Percentiles rank a stretch among this genome's conserved stretches.
phyloP scores from a whole-genome alignment of 2,888 invertebrate genomes.

The Trimorus sp. region DNA sequence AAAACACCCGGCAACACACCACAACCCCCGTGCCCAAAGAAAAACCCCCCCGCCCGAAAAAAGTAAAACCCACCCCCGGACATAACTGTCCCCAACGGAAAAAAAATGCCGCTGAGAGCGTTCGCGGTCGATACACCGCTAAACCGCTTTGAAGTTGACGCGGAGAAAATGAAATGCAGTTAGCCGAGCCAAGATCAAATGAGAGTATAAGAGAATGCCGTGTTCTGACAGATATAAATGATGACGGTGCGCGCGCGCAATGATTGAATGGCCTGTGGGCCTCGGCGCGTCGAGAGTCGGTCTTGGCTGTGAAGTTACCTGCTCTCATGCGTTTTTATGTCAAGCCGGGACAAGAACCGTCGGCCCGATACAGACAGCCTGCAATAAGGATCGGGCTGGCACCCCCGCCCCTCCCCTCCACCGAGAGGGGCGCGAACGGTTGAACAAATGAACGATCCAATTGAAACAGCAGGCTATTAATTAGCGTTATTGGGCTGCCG shows the following conservation, averaged over 20 bases:
- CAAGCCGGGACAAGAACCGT: conserved; percentile 61
- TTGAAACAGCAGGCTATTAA: conserved; percentile 75
- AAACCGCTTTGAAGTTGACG: conserved; percentile 56
- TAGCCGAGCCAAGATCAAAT: conserved; percentile 56
- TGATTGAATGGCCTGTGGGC: conserved; percentile 74
- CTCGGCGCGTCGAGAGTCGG: conserved; percentile 65
- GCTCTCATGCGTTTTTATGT: conserved; percentile 68
- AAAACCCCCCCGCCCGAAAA: too few relatives aligned
- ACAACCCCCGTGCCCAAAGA: too few relatives aligned
- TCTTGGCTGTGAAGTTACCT: conserved; percentile 63
- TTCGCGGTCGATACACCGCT: conserved; percentile 30
- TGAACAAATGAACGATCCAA: conserved; percentile 63
- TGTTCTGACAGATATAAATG: conserved; percentile 71
- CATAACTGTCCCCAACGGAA: too few relatives aligned
- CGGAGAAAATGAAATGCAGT: conserved; percentile 64
- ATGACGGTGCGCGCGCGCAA: conserved; percentile 72
- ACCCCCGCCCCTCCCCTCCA: too few relatives aligned
- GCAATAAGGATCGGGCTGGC: conserved; percentile 53
- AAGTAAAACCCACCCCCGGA: too few relatives aligned
- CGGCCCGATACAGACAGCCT: conserved; percentile 54
- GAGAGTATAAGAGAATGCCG: conserved; percentile 56
- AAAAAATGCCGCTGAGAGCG: too few relatives aligned
- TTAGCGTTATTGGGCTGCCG: conserved; percentile 80
- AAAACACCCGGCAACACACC: too few relatives aligned
- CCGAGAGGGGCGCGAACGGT: conserved; percentile 47